phyloP scores from a whole-genome alignment of 2,888 invertebrate genomes.

The Perithous albicinctus region DNA sequence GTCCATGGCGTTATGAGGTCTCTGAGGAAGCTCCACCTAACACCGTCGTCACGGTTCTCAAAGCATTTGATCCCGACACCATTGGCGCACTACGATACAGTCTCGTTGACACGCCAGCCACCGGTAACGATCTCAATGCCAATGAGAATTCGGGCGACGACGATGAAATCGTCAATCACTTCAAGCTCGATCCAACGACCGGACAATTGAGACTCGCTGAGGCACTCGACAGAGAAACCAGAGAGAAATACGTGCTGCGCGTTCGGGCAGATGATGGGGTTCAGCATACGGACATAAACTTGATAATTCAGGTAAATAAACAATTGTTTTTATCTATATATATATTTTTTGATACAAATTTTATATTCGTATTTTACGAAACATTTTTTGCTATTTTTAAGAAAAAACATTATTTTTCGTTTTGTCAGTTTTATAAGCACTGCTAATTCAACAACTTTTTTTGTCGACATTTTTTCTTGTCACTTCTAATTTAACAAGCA shows the following conservation, averaged over 20 bases:
- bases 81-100: constrained; percentile 92
- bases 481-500: too few relatives aligned
- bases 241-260: constrained; percentile 91
- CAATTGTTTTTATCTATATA: background rate
- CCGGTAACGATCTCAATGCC: constrained; percentile 44
- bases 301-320: constrained; percentile 91
- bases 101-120: constrained; percentile 85
- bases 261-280: constrained; percentile 96
- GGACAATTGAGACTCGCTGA: constrained; percentile 92
- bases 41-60: constrained; percentile 91
- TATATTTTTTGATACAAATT: too few relatives aligned
- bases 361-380: too few relatives aligned
- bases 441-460: too few relatives aligned
- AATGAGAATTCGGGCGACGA: constrained; percentile 40
- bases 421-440: too few relatives aligned
- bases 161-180: constrained; percentile 87
- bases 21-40: constrained; percentile 95
- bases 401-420: too few relatives aligned
- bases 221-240: constrained; percentile 93
- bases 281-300: constrained; percentile 92
- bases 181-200: constrained; percentile 89
- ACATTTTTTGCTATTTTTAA: too few relatives aligned
- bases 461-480: too few relatives aligned
- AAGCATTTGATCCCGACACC: constrained; percentile 94
- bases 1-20: constrained; percentile 90